Evolutionary conservation across 2,797 vertebrate genomes (phyloP).

Genomic region (Lepidocolaptes lacrymiger): DNA sequence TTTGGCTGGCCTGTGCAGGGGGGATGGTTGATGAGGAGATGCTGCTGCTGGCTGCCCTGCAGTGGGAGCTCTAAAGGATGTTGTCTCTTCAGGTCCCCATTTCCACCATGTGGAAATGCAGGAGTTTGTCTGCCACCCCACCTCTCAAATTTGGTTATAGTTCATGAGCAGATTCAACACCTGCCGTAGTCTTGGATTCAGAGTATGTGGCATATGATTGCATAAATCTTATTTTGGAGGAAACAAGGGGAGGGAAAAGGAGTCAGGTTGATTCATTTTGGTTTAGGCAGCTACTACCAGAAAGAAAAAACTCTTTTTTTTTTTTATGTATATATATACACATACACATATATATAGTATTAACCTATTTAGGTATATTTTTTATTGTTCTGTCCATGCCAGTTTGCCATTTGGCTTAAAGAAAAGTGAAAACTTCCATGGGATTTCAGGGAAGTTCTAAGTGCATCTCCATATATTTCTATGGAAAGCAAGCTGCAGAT

Average conservation of each 20-base stretch:
- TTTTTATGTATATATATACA: too few relatives aligned
- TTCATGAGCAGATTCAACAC: background rate
- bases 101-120: background rate
- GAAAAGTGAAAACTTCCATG: background rate
- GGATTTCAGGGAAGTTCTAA: background rate
- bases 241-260: rapidly evolving
- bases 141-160: background rate
- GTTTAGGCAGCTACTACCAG: background rate
- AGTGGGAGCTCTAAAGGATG: background rate
- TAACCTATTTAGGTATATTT: background rate
- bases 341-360: background rate
- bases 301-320: background rate
- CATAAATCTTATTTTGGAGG: background rate
- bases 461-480: rapidly evolving
- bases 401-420: background rate
- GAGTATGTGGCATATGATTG: too few relatives aligned
- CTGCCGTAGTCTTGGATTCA: background rate
- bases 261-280: background rate
- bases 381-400: background rate
- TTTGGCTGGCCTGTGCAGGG: background rate
- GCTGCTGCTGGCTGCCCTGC: background rate
- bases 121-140: background rate
- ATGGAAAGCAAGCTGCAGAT: background rate
- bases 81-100: background rate
- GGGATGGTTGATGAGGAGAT: background rate